Base-by-base conservation (phyloP, 2,113 vertebrate genomes). In the Balaeniceps rex region DNA sequence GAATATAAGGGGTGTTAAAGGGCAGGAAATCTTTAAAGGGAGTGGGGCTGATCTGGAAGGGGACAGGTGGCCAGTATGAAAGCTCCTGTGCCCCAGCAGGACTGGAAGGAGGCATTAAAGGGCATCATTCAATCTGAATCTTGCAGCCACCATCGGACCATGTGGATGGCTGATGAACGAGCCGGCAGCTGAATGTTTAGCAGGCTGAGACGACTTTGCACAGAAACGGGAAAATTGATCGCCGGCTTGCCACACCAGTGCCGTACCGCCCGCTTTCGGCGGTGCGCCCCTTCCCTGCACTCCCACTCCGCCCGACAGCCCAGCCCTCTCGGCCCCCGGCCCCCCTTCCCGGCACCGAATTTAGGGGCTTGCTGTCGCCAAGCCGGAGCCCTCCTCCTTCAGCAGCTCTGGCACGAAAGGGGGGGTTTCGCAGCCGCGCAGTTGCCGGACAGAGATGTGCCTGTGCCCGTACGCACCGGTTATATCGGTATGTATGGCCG, bases 151-250 rank as follows among this genome's bases (percentile, higher is more conserved):
- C 42, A 58, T 80, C 40, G 69, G 94, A 76, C 92, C 54, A 31
- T 46, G 69, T 17, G 96, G 86, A 71, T 33, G 87, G 74, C 95
- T 93, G 97, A 97, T 51, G 95, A 90, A 96, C 70, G 97, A 98
- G 96, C 88, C 87, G 77, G 96, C 97, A 90, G 86, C 23, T 65
- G 89, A 94, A 90, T 80, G 97, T 63, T 98, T 87, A 97, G 96
- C 97, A 93, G 97, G 70, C 98, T 98, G 96, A 97, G 98, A 98
- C 96, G 97, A 97, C 97, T 98, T 95, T 86, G 93, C 95, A 92
- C 96, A 65, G 96, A 91, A 93, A 96, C 9, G 49, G 91, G 89
- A 83, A 72, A 87, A 97, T 97, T 91, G 94, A 96, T 96, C 54
- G 33, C 83, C 71, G 10, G 79, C 33, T 83, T 83, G 86, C 75